Conservation (phyloP, 1,140 invertebrate genomes). For the Maniola jurtina region DNA sequence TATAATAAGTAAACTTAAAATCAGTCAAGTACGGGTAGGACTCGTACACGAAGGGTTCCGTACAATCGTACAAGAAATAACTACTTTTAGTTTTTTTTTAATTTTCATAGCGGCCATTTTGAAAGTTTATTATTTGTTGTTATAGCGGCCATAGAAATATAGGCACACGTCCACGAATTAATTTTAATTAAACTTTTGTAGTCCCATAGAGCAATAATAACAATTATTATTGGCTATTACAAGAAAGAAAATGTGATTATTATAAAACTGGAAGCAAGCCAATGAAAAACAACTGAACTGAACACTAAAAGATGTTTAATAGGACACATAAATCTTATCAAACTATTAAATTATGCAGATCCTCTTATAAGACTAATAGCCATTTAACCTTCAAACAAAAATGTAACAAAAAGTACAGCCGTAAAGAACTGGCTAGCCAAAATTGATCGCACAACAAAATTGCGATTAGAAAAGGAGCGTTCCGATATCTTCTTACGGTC, state of each 20-base stretch:
- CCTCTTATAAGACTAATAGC: constrained; percentile 41
- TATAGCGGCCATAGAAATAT: too few species aligned
- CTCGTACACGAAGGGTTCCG: too few species aligned
- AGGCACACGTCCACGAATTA: background rate
- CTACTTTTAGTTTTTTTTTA: too few species aligned
- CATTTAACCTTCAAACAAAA: constrained; percentile 52
- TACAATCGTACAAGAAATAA: too few species aligned
- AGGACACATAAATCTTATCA: constrained; percentile 9
- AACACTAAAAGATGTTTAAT: background rate
- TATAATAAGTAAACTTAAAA: too few species aligned
- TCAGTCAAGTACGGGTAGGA: too few species aligned
- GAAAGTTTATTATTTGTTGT: too few species aligned
- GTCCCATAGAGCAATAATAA: too few species aligned
- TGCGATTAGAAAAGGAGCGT: constrained; percentile 67
- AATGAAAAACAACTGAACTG: background rate
- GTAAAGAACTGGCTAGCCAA: constrained; percentile 43
- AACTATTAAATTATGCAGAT: constrained; percentile 26
- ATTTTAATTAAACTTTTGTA: background rate
- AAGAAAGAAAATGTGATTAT: background rate
- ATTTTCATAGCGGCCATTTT: too few species aligned
- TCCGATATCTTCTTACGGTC: constrained; percentile 50
- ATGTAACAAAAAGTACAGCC: constrained; percentile 52
- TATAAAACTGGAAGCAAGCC: background rate
- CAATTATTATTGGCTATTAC: background rate
- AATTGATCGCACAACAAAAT: constrained; percentile 57